Base-by-base conservation (phyloP, 2,113 vertebrate genomes). In the Probosciger aterrimus region DNA sequence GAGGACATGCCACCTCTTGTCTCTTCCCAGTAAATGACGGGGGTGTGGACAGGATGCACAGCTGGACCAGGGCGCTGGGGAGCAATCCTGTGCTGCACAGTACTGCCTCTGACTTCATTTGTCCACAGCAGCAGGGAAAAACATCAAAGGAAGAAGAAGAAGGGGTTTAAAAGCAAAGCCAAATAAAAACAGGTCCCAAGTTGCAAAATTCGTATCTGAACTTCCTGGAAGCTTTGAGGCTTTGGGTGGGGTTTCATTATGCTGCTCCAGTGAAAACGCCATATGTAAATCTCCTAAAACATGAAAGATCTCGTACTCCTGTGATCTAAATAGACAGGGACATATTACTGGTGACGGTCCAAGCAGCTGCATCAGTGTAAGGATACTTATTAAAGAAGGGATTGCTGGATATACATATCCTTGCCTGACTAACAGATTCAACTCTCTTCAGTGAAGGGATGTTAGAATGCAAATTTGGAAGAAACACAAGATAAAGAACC, bases 311-410 rank as follows among this genome's bases (percentile, higher is more conserved):
- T 44, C 3, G 0, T 84, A 95, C 57, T 41, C 35, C 75, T 2
- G 3, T 92, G 82, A 92, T 95, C 69, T 83, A 90, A 88, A 93
- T 53, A 68, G 70, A 59, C 62, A 82, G 80, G 80, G 88, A 86
- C 73, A 11, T 43, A 39, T 83, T 90, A 65, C 76, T 94, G 90
- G 82, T 86, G 82, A n/a, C 0, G 7, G 41, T 86, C 93, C 95
- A 96, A 95, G 86, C 93, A 96, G 92, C 80, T 96, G 95, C 88
- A 90, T 60, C 52, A 60, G 79, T 41, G 82, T 55, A 81, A 81
- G 68, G 88, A 67, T 64, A 62, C 69, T 93, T 90, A 76, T 78
- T 89, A 81, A 68, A 86, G 60, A 35, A 18, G 17, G 28, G 76
- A 37, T 57, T 90, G 35, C 70, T 92, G 79, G 55, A 49, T 75